Percentiles rank a stretch among this genome's conserved stretches.
Conservation (phyloP, 2,113 vertebrate genomes). For the Podocnemis expansa region DNA sequence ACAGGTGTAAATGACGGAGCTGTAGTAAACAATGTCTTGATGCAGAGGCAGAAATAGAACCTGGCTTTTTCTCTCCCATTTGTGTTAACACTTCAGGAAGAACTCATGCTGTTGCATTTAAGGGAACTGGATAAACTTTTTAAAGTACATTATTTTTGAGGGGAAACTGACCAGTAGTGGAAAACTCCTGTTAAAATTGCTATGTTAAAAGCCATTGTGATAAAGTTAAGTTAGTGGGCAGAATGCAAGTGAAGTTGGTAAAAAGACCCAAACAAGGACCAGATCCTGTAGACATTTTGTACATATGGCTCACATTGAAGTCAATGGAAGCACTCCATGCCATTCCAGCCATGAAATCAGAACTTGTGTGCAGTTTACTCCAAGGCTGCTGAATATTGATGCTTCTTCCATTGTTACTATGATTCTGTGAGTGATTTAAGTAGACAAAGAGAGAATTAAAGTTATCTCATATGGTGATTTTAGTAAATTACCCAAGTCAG, state of each 20-base stretch:
- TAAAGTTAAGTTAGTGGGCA: background rate
- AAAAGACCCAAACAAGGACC: background rate
- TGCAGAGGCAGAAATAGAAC: accelerated
- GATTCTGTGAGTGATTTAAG: background rate
- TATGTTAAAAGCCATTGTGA: background rate
- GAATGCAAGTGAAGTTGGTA: background rate
- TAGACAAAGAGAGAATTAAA: background rate
- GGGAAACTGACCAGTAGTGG: background rate
- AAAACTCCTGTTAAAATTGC: background rate
- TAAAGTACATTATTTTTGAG: background rate
- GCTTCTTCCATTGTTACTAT: background rate
- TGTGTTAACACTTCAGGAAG: background rate
- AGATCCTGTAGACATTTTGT: background rate
- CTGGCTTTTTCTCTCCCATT: background rate
- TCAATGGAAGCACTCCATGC: accelerated
- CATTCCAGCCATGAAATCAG: accelerated
- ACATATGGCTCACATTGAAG: background rate
- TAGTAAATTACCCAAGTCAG: background rate
- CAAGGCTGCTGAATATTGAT: accelerated
- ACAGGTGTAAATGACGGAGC: accelerated
- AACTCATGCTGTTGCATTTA: background rate
- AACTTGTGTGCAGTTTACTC: background rate
- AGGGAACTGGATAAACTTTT: background rate
- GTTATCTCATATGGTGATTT: background rate
- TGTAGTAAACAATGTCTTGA: background rate